A percentile compares a stretch with the other conserved stretches of the same genome.
These are phyloP conservation scores for Tenthredo amoena DNA, from an alignment of 2,888 invertebrate genomes.

Conservation along the genomic window DNA sequence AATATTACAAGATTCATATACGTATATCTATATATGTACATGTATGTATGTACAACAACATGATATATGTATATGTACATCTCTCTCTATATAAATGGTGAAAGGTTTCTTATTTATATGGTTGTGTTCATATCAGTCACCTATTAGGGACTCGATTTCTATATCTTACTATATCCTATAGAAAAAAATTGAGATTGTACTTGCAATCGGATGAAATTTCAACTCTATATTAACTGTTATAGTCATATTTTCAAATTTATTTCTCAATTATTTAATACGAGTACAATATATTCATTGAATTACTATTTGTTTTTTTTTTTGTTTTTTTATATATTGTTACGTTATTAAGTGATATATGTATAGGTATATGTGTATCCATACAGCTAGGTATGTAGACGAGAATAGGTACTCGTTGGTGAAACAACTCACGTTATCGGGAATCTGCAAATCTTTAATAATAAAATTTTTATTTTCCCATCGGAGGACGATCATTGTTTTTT, in stretches of 20 bases:
- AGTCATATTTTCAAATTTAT: slow-evolving; percentile 19
- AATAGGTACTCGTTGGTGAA: not conserved
- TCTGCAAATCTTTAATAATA: not conserved
- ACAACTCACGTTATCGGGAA: not conserved
- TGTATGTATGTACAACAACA: not conserved
- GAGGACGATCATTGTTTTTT: too few relatives aligned
- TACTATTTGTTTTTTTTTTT: not conserved
- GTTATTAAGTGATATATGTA: not conserved
- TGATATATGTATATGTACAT: slow-evolving; percentile 26
- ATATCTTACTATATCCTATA: slow-evolving; percentile 5
- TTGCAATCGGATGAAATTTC: slow-evolving; percentile 40
- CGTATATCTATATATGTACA: not conserved
- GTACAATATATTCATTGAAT: not conserved
- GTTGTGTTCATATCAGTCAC: slow-evolving; percentile 35
- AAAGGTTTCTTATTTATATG: slow-evolving; percentile 27
- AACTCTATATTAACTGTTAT: not conserved
- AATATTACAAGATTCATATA: slow-evolving; percentile 26
- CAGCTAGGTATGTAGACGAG: not conserved
- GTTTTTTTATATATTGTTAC: not conserved
- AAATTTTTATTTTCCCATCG: too few relatives aligned
- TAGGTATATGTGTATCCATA: not conserved
- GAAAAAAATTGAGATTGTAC: slow-evolving; percentile 43
- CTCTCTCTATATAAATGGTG: slow-evolving; percentile 3
- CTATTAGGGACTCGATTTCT: slow-evolving; percentile 32
- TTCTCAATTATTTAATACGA: not conserved